Evolutionary conservation across 2,113 vertebrate genomes (phyloP).

Genomic region (Anoura caudifer): DNA sequence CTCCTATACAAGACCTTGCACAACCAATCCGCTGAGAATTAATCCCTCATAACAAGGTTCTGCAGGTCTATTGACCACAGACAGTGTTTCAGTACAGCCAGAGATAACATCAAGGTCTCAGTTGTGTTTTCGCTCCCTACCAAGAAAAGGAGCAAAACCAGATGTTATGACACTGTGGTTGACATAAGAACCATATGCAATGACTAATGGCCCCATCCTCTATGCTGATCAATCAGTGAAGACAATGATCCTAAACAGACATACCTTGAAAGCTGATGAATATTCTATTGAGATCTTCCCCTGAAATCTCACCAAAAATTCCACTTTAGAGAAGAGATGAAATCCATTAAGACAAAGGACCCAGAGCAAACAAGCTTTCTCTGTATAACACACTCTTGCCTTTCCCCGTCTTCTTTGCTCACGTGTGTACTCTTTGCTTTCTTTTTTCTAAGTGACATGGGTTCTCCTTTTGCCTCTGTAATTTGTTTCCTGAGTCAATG

Average conservation of each 20-base stretch:
- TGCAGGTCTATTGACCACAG: neutral
- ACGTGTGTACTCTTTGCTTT: too few relatives aligned
- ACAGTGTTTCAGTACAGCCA: neutral
- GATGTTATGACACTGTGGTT: neutral
- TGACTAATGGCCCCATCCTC: neutral
- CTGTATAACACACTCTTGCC: neutral
- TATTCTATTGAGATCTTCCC: neutral
- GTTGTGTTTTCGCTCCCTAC: neutral
- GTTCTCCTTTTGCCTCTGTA: neutral
- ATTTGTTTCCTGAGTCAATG: neutral
- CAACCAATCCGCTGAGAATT: neutral
- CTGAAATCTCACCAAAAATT: neutral
- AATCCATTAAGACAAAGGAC: neutral
- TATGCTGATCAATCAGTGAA: neutral
- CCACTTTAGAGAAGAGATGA: neutral
- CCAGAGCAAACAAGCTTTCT: neutral
- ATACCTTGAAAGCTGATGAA: neutral
- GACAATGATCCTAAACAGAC: neutral
- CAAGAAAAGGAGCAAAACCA: neutral
- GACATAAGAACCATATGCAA: neutral
- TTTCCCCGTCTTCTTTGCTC: neutral
- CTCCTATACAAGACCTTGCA: neutral
- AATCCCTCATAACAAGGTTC: neutral
- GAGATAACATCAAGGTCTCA: neutral
- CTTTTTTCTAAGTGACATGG: too few relatives aligned